These are phyloP conservation scores for Eumacrocentrus americanus DNA, from an alignment of 2,888 invertebrate genomes.

Conservation along the genomic window DNA sequence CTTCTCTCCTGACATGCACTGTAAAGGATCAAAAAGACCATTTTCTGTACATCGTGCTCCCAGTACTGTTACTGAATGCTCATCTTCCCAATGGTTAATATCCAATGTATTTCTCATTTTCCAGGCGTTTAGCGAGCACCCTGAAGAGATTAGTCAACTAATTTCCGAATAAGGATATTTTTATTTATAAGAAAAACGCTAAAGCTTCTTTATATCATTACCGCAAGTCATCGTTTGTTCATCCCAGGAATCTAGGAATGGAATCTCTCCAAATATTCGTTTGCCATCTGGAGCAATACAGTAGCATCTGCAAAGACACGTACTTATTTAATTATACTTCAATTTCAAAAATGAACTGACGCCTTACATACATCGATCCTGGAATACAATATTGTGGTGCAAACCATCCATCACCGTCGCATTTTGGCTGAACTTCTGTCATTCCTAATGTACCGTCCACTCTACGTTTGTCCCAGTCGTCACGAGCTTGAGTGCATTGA, in stretches of 20 bases:
- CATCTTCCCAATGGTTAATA: conserved; percentile 55
- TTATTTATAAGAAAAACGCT: not conserved
- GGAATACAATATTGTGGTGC: conserved; percentile 68
- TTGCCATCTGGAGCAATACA: conserved; percentile 69
- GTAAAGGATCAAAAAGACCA: conserved; percentile 73
- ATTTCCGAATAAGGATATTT: not conserved
- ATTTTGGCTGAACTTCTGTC: conserved; percentile 66
- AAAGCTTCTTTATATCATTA: conserved; percentile 49
- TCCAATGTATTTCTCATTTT: conserved; percentile 61
- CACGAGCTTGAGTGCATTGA: conserved; percentile 54
- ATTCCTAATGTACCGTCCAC: conserved; percentile 64
- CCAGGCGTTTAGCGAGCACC: conserved; percentile 67
- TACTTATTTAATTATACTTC: too few relatives aligned
- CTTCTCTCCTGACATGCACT: conserved; percentile 65
- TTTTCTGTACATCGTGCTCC: conserved; percentile 68
- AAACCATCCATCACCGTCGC: conserved; percentile 70
- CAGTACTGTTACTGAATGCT: conserved; percentile 41
- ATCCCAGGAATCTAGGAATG: conserved; percentile 59
- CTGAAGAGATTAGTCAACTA: conserved; percentile 52
- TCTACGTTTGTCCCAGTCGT: conserved; percentile 63
- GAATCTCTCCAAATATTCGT: conserved; percentile 72
- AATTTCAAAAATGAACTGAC: too few relatives aligned
- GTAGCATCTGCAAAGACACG: conserved; percentile 65
- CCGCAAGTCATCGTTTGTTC: conserved; percentile 67
- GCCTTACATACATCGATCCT: conserved; percentile 68